These are phyloP conservation scores for Corapipo altera DNA, from an alignment of 2,113 vertebrate species.

Conservation along the genomic window DNA sequence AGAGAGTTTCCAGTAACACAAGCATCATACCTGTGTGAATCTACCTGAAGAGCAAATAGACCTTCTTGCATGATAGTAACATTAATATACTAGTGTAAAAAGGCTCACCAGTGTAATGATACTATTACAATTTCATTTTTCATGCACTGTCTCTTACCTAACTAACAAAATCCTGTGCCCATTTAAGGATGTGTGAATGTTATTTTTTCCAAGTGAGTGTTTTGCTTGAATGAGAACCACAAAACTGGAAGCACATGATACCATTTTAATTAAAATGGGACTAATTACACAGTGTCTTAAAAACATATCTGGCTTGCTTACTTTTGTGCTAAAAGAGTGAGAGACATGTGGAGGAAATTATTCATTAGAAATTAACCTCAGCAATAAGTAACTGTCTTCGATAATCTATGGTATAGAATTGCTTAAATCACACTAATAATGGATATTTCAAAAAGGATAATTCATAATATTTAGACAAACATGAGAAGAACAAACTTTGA, in stretches of 20 bases:
- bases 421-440: background rate
- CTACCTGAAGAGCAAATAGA: background rate
- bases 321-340: background rate
- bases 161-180: background rate
- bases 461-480: background rate
- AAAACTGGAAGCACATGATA: background rate
- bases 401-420: background rate
- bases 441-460: background rate
- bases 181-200: background rate
- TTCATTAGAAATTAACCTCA: background rate
- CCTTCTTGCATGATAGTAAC: background rate
- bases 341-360: background rate
- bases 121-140: background rate
- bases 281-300: background rate
- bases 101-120: background rate
- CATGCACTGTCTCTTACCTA: background rate
- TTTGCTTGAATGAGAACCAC: background rate
- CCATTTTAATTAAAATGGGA: background rate
- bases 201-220: background rate
- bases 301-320: background rate
- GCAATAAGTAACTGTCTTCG: background rate
- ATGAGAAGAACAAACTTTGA: constrained; percentile 65
- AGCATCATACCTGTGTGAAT: background rate
- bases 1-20: background rate
- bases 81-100: background rate